These are phyloP conservation scores for Thunnus maccoyii DNA, from an alignment of 2,113 vertebrate species.

Conservation along the genomic window DNA sequence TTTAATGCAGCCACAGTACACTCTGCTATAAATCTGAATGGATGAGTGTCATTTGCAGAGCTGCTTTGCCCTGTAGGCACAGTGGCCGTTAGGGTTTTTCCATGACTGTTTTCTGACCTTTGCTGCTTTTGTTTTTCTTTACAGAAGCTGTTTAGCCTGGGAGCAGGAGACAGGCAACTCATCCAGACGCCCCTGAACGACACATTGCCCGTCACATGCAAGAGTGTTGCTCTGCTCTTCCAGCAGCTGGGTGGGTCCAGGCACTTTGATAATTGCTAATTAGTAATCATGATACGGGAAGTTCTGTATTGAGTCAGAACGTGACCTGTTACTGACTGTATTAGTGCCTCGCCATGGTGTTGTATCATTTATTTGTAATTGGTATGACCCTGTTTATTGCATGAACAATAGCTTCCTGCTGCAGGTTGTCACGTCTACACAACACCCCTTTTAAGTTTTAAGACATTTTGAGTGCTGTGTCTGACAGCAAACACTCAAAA, in stretches of 20 bases:
- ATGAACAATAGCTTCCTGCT: neutral
- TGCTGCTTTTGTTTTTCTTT: constrained; percentile 35
- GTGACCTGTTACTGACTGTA: constrained; percentile 36
- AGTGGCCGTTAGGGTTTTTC: neutral
- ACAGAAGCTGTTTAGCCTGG: constrained; percentile 97
- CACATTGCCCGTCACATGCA: constrained; percentile 93
- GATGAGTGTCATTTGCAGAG: constrained; percentile 3
- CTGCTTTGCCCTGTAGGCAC: neutral
- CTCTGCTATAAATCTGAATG: constrained; percentile 26
- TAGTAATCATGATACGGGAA: constrained; percentile 16
- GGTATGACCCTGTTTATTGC: neutral
- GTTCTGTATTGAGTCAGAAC: constrained; percentile 14
- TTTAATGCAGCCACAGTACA: constrained; percentile 16
- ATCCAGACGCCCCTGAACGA: constrained; percentile 96
- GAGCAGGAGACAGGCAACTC: constrained; percentile 96
- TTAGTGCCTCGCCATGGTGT: neutral
- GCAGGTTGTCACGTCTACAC: constrained; percentile 31
- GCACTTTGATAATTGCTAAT: constrained; percentile 12
- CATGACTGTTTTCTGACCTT: constrained; percentile 38
- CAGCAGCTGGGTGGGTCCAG: constrained; percentile 93
- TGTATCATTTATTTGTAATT: constrained; percentile 13
- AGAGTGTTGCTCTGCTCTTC: constrained; percentile 96
- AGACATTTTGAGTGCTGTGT: neutral
- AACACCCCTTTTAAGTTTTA: neutral
- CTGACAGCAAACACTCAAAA: neutral